A percentile compares a stretch with the other conserved stretches of the same genome.
phyloP scores from a whole-genome alignment of 2,797 vertebrate genomes.

The Huso huso region DNA sequence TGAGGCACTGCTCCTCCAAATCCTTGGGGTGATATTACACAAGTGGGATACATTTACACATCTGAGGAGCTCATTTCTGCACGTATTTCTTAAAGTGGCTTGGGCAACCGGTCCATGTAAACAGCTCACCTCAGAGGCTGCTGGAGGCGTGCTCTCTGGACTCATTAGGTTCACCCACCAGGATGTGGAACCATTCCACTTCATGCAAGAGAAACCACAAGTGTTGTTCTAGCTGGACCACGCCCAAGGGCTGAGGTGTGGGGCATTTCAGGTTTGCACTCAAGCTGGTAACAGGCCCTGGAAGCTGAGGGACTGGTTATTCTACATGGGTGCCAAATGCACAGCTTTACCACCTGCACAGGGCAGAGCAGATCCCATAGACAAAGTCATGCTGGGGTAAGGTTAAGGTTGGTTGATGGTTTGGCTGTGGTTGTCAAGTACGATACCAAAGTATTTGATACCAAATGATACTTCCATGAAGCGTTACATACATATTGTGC shows the following conservation, averaged over 20 bases:
- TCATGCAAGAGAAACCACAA: constrained; percentile 81
- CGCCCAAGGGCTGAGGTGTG: constrained; percentile 59
- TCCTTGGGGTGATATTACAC: constrained; percentile 23
- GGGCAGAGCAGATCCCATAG: neutral
- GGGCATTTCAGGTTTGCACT: constrained; percentile 59
- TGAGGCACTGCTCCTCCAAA: constrained; percentile 17
- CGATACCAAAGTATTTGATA: too few relatives aligned
- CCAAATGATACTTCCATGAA: too few relatives aligned
- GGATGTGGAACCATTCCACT: constrained; percentile 73
- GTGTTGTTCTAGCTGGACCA: constrained; percentile 67
- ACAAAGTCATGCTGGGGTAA: too few relatives aligned
- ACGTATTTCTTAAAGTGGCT: constrained; percentile 31
- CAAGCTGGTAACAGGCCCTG: constrained; percentile 63
- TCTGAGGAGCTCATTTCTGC: constrained; percentile 39
- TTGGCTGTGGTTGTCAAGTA: too few relatives aligned
- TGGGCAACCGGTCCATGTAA: constrained; percentile 36
- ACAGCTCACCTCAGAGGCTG: constrained; percentile 55
- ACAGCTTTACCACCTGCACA: neutral
- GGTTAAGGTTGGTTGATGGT: too few relatives aligned
- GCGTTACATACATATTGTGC: too few relatives aligned
- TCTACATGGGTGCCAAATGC: neutral
- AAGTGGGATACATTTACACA: constrained; percentile 34
- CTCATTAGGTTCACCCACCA: constrained; percentile 78
- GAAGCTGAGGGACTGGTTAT: constrained; percentile 6
- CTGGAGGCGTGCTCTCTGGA: constrained; percentile 42